phyloP scores from a whole-genome alignment of 2,797 vertebrate species.

The Paedocypris micromegethes region DNA sequence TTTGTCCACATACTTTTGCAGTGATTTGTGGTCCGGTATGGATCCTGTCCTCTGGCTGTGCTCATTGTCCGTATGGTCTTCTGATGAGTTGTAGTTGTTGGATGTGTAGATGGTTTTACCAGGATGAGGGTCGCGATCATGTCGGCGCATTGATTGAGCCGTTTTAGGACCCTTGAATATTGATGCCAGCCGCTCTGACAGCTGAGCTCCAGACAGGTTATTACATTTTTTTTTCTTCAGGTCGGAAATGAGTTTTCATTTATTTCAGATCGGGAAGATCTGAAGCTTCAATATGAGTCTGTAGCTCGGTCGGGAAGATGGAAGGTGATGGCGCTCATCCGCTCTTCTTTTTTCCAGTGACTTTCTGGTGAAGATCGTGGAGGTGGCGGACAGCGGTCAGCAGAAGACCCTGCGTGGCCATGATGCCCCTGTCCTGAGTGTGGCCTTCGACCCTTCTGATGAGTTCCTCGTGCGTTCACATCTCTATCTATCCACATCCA shows the following conservation, averaged over 20 bases:
- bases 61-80: not conserved
- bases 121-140: constrained; percentile 46
- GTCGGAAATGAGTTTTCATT: constrained; percentile 49
- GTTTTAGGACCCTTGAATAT: constrained; percentile 54
- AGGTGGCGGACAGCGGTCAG: constrained; percentile 83
- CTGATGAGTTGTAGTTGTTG: constrained; percentile 48
- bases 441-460: constrained; percentile 86
- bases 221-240: constrained; percentile 39
- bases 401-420: constrained; percentile 93
- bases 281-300: constrained; percentile 23
- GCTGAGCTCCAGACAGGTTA: constrained; percentile 46
- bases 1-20: no score
- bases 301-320: not conserved
- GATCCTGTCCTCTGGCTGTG: not conserved
- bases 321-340: constrained; percentile 13
- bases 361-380: constrained; percentile 92
- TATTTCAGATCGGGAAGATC: constrained; percentile 35
- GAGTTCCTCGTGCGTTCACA: constrained; percentile 77
- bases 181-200: constrained; percentile 43
- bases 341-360: constrained; percentile 68
- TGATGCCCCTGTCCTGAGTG: constrained; percentile 85
- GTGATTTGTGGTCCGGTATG: no score
- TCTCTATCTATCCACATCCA: no score
- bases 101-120: constrained; percentile 53
- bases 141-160: constrained; percentile 51